Conservation (phyloP, 53 echinoderm and acorn worm genomes). For the Stichopus horrens region DNA sequence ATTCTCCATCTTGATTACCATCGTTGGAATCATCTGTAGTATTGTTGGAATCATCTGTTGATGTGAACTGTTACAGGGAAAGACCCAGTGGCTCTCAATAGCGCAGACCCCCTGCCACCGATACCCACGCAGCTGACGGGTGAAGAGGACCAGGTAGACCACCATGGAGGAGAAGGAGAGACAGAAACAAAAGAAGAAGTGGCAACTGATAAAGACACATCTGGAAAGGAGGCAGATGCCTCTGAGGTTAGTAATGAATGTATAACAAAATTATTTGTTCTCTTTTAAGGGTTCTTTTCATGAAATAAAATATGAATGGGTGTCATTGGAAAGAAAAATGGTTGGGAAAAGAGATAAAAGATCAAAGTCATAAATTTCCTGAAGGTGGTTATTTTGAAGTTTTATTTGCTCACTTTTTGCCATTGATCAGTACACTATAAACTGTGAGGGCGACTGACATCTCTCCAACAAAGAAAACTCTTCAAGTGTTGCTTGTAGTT, state of each 20-base stretch:
- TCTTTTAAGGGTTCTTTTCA: no score
- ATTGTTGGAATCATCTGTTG: not conserved
- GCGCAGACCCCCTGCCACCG: constrained; percentile 50
- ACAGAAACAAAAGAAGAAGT: not conserved
- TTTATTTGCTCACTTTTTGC: no score
- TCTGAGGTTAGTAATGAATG: not conserved
- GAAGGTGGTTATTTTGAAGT: no score
- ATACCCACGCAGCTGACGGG: not conserved
- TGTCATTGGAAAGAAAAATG: no score
- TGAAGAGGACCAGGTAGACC: not conserved
- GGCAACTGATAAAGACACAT: not conserved
- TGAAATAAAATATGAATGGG: no score
- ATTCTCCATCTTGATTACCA: not conserved
- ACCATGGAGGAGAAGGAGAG: not conserved
- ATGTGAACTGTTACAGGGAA: not conserved
- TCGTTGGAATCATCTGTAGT: not conserved
- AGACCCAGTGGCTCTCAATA: constrained; percentile 18
- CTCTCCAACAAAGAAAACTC: no score
- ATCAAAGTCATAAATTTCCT: no score
- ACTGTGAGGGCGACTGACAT: no score
- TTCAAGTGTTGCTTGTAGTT: no score
- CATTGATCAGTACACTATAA: no score
- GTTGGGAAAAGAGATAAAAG: no score
- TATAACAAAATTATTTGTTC: no score
- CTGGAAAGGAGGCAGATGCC: not conserved